A percentile compares a stretch with the other conserved stretches of the same genome.
These are phyloP conservation scores for Tetramorium simillimum DNA, from an alignment of 1,140 invertebrate species.

Conservation along the genomic window DNA sequence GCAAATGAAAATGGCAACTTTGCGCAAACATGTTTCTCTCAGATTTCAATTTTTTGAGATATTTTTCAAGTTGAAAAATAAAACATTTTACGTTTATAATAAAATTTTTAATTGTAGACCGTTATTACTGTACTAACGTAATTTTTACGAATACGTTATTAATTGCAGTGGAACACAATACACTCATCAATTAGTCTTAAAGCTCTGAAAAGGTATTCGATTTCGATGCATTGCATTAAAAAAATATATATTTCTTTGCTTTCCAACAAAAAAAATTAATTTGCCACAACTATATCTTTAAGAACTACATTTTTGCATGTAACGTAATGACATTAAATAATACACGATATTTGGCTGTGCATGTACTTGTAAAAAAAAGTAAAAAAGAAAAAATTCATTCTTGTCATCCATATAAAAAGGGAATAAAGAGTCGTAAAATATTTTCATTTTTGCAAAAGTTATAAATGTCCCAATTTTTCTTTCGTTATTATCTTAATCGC, in stretches of 20 bases:
- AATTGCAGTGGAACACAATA: too few relatives aligned
- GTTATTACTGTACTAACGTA: too few relatives aligned
- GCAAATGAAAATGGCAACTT: background rate
- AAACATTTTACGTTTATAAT: background rate
- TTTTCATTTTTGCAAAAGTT: background rate
- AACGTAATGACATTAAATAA: background rate
- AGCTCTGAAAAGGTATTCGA: background rate
- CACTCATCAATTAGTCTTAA: background rate
- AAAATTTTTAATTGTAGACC: background rate
- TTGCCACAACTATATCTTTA: background rate
- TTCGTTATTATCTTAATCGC: constrained; percentile 11
- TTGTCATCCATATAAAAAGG: background rate
- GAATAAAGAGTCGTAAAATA: background rate
- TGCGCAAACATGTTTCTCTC: background rate
- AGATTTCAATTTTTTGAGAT: background rate
- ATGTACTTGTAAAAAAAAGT: background rate
- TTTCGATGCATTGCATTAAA: background rate
- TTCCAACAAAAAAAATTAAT: background rate
- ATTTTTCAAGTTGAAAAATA: background rate
- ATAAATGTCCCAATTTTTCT: constrained; percentile 9
- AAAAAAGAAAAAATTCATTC: background rate
- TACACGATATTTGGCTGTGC: background rate
- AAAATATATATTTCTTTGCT: background rate
- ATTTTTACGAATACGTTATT: background rate
- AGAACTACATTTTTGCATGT: background rate